phyloP scores from a whole-genome alignment of 2,888 invertebrate species.

The Rhodophaea formosa region DNA sequence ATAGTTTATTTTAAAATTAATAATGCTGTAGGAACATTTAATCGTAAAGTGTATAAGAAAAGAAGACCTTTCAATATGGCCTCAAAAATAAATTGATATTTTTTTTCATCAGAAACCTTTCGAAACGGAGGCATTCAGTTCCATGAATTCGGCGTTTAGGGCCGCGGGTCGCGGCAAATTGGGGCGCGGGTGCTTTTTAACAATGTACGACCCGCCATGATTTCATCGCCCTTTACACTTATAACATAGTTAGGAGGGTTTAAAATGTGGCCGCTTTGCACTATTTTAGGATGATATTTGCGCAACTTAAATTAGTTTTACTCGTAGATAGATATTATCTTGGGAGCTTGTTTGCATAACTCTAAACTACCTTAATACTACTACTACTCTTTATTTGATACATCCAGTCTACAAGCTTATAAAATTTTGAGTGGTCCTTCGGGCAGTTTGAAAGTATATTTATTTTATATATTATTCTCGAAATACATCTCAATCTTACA shows the following conservation, averaged over 20 bases:
- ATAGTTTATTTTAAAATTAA: too few relatives aligned
- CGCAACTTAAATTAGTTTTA: background rate
- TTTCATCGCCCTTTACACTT: background rate
- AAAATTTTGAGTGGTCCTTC: too few relatives aligned
- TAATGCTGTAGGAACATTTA: too few relatives aligned
- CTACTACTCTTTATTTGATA: too few relatives aligned
- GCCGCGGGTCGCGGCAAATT: background rate
- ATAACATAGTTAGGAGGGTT: background rate
- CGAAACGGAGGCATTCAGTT: background rate
- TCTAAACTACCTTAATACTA: too few relatives aligned
- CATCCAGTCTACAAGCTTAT: too few relatives aligned
- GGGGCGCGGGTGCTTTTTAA: background rate
- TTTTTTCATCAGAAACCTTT: too few relatives aligned
- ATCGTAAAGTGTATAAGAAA: too few relatives aligned
- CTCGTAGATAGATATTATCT: background rate
- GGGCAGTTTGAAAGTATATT: too few relatives aligned
- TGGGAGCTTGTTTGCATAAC: background rate
- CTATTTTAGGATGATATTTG: background rate
- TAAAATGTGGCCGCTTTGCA: background rate
- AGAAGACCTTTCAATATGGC: background rate
- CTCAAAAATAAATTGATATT: background rate
- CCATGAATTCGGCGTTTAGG: constrained; percentile 1
- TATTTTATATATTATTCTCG: too few relatives aligned
- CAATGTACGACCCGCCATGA: background rate
- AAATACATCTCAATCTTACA: too few relatives aligned